These are phyloP conservation scores for Lottia gigantea DNA, from an alignment of 2,888 invertebrate species.

Conservation along the genomic window DNA sequence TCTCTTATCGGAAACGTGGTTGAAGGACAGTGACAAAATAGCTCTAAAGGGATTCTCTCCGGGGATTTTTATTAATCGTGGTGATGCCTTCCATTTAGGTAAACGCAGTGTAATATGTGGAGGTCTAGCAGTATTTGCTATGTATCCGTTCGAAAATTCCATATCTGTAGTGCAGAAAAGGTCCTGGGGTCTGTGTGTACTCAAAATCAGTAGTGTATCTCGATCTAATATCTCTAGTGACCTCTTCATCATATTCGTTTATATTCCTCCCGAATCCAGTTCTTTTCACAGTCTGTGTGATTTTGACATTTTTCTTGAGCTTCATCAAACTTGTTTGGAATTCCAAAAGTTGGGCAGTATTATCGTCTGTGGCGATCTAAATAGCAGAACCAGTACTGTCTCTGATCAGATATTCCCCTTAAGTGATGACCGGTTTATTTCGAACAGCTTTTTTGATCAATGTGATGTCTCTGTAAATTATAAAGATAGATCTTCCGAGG, in stretches of 20 bases:
- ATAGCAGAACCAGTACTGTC: neutral
- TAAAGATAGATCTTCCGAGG: neutral
- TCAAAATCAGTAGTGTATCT: neutral
- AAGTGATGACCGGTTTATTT: neutral
- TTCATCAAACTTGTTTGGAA: neutral
- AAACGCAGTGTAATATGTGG: neutral
- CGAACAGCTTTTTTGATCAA: no score
- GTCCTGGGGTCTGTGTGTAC: neutral
- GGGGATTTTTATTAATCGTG: neutral
- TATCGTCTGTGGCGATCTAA: neutral
- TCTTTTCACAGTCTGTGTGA: neutral
- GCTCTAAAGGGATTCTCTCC: neutral
- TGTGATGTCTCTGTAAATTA: neutral
- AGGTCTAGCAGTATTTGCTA: neutral
- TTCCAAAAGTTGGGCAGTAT: neutral
- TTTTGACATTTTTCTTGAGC: conserved; percentile 1
- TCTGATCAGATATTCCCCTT: neutral
- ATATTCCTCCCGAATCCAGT: neutral
- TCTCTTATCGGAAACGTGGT: neutral
- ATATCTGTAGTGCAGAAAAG: neutral
- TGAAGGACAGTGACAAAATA: neutral
- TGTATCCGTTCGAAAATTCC: neutral
- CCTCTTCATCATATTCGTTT: neutral
- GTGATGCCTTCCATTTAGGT: no score
- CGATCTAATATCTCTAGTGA: neutral